These are phyloP conservation scores for Apamea sordens DNA, from an alignment of 2,888 invertebrate genomes.

Conservation along the genomic window DNA sequence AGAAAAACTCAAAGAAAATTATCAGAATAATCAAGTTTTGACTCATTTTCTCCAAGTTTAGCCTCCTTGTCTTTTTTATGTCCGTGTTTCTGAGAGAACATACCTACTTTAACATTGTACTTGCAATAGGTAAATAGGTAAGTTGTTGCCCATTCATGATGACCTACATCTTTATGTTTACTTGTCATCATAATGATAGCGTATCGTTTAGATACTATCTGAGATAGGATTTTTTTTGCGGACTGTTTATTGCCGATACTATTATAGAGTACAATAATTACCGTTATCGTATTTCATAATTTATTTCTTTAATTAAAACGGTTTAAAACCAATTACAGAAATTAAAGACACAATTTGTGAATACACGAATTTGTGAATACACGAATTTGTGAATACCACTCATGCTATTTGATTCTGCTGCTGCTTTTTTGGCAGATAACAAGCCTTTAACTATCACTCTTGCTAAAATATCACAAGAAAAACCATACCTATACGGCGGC, in stretches of 20 bases:
- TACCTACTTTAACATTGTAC: background rate
- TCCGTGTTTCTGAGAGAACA: too few relatives aligned
- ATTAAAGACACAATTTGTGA: too few relatives aligned
- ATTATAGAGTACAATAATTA: background rate
- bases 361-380: too few relatives aligned
- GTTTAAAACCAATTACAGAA: too few relatives aligned
- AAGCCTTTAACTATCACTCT: background rate
- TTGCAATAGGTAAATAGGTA: background rate
- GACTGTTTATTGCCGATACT: background rate
- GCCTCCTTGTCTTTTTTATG: too few relatives aligned
- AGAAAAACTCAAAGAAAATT: background rate
- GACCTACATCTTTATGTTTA: constrained; percentile 7
- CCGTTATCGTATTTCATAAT: constrained; percentile 21
- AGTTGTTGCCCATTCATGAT: constrained; percentile 13
- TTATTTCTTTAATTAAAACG: too few relatives aligned
- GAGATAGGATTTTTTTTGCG: constrained; percentile 10
- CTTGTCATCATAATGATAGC: constrained; percentile 23
- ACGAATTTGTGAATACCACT: too few relatives aligned
- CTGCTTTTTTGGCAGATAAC: background rate
- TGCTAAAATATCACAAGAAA: background rate
- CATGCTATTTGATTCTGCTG: too few relatives aligned
- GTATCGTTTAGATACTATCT: constrained; percentile 11
- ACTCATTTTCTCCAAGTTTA: background rate
- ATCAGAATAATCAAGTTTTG: background rate
- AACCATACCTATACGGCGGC: too few relatives aligned